Conservation (phyloP, 30 jellyfish, hydroid and myxozoan genomes). For the Aurelia coerulea region DNA sequence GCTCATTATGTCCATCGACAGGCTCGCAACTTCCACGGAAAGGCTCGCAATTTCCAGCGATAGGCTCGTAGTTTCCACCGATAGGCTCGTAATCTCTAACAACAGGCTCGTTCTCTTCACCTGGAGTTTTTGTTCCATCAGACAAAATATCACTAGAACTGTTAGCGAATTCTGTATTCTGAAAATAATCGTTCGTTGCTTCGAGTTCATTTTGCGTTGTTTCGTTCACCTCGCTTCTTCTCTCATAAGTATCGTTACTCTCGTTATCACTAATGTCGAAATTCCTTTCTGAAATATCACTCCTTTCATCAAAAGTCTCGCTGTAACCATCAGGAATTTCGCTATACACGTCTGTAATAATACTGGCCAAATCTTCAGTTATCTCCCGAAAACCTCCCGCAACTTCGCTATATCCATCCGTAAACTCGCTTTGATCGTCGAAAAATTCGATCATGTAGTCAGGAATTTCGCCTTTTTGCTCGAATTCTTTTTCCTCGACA, state of each 20-base stretch:
- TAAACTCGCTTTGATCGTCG: slow-evolving; percentile 13
- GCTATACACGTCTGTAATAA: background rate
- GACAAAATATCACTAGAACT: too few species aligned
- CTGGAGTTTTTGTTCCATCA: too few species aligned
- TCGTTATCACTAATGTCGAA: slow-evolving; percentile 2
- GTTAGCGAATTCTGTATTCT: too few species aligned
- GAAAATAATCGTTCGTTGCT: background rate
- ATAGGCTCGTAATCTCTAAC: too few species aligned
- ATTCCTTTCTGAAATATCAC: slow-evolving; percentile 3
- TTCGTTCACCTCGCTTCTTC: background rate
- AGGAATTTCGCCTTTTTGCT: background rate
- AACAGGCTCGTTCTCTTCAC: too few species aligned
- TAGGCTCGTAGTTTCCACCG: too few species aligned
- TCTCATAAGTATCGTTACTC: slow-evolving; percentile 4
- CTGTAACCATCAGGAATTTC: slow-evolving; percentile 27
- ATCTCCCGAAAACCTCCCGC: background rate
- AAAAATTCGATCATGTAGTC: background rate
- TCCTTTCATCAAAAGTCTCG: slow-evolving; percentile 1
- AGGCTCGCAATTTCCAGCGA: too few species aligned
- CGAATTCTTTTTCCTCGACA: background rate
- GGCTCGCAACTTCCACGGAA: too few species aligned
- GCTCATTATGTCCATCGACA: too few species aligned
- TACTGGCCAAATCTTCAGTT: background rate
- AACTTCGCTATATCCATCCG: slow-evolving; percentile 33
- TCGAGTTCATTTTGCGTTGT: background rate